A percentile compares a stretch with the other conserved stretches of the same genome.
Evolutionary conservation across 1,140 invertebrate species (phyloP).

Genomic region (Cotesia typhae): DNA sequence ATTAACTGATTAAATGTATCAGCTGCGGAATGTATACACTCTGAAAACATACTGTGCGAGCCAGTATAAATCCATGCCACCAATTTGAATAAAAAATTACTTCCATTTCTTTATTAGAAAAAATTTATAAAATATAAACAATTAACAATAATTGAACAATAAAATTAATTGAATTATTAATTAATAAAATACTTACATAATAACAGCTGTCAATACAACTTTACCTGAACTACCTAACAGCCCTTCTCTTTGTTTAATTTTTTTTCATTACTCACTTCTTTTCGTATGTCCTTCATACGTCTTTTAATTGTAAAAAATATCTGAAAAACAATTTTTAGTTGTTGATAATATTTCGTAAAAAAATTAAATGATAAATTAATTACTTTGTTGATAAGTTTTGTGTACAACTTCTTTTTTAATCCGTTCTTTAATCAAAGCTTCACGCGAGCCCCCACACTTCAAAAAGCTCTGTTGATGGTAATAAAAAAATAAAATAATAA

Average conservation of each 20-base stretch:
- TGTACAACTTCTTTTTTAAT: constrained; percentile 79
- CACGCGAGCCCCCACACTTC: constrained; percentile 89
- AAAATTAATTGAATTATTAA: constrained; percentile 10
- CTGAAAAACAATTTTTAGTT: constrained; percentile 58
- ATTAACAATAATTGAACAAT: too few species aligned
- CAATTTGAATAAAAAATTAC: constrained; percentile 90
- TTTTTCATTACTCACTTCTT: constrained; percentile 75
- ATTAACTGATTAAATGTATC: constrained; percentile 97
- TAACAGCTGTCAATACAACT: constrained; percentile 86
- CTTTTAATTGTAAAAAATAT: constrained; percentile 89
- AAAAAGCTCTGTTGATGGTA: constrained; percentile 72
- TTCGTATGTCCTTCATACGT: constrained; percentile 80
- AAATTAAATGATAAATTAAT: constrained; percentile 39
- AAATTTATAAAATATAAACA: constrained; percentile 54
- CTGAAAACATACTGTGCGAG: constrained; percentile 97
- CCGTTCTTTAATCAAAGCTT: constrained; percentile 81
- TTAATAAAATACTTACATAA: constrained; percentile 72
- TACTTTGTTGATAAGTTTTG: constrained; percentile 85
- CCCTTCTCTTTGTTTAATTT: constrained; percentile 69
- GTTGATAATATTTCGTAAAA: not conserved
- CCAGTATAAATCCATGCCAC: constrained; percentile 93
- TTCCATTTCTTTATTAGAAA: constrained; percentile 76
- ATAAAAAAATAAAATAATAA: constrained; percentile 23
- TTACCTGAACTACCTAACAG: constrained; percentile 82
- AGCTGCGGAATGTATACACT: constrained; percentile 95